Percentiles rank a stretch among this genome's conserved stretches.
These are phyloP conservation scores for Fragum fragum DNA, from an alignment of 2,888 invertebrate genomes.

Conservation along the genomic window DNA sequence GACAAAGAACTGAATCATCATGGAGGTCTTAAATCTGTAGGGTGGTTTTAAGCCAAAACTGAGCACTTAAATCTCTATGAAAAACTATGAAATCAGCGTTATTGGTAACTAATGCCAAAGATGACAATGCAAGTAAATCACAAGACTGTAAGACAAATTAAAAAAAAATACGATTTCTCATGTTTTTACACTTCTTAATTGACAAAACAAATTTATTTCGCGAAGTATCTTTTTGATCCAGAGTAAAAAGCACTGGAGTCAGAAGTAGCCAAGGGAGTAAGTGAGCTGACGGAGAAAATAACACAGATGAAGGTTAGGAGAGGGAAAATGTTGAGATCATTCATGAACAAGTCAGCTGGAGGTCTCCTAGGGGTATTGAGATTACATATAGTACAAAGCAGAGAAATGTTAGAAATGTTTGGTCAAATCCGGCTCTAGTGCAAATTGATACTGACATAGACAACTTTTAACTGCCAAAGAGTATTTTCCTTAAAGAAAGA, in stretches of 20 bases:
- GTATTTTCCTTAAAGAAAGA: conserved; percentile 10
- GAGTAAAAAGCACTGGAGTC: conserved; percentile 23
- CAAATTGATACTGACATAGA: conserved; percentile 20
- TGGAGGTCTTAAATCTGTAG: conserved; percentile 42
- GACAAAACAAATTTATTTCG: conserved; percentile 26
- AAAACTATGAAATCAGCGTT: conserved; percentile 45
- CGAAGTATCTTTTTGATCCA: conserved; percentile 22
- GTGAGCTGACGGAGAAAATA: conserved; percentile 1
- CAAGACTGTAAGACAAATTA: conserved; percentile 2
- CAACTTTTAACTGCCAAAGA: conserved; percentile 12
- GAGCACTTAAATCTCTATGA: conserved; percentile 40
- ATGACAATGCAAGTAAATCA: conserved; percentile 35
- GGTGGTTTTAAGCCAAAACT: conserved; percentile 51
- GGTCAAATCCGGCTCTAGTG: neutral
- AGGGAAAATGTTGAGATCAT: conserved; percentile 28
- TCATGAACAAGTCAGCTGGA: conserved; percentile 13
- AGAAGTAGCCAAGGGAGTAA: neutral
- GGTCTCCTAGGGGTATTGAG: conserved; percentile 7
- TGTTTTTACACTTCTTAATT: conserved; percentile 30
- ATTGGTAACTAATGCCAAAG: conserved; percentile 26
- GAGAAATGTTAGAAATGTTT: neutral
- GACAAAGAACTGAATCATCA: conserved; percentile 43
- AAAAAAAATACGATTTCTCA: conserved; percentile 33
- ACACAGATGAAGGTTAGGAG: conserved; percentile 33
- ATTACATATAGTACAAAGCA: neutral